Percentiles rank a stretch among this genome's conserved stretches.
These are phyloP conservation scores for Neolamprologus toae DNA, from an alignment of 2,113 vertebrate species.

Conservation along the genomic window DNA sequence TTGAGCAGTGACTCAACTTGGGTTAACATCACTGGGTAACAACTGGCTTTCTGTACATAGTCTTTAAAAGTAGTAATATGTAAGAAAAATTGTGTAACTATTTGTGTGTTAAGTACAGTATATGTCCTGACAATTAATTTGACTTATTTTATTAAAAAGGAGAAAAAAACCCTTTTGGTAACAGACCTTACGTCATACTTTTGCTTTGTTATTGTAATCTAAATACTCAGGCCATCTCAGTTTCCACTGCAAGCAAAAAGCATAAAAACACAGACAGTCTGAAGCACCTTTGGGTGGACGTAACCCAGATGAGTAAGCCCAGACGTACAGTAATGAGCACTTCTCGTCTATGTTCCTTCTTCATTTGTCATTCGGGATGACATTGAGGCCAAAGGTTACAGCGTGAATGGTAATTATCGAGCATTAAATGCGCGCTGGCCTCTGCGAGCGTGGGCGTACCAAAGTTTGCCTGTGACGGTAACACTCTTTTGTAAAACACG, in stretches of 20 bases:
- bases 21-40: neutral
- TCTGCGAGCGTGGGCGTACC: neutral
- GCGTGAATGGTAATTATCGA: slow-evolving; percentile 33
- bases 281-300: neutral
- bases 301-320: neutral
- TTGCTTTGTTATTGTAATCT: neutral
- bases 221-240: neutral
- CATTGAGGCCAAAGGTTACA: slow-evolving; percentile 37
- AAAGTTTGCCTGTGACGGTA: neutral
- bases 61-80: neutral
- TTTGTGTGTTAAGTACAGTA: neutral
- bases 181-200: neutral
- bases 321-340: slow-evolving; percentile 46
- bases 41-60: neutral
- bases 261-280: neutral
- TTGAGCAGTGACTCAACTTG: neutral
- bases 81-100: neutral
- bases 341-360: slow-evolving; percentile 13
- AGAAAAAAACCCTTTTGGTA: no score
- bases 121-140: neutral
- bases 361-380: slow-evolving; percentile 38
- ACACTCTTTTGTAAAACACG: slow-evolving; percentile 9
- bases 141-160: neutral
- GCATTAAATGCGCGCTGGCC: slow-evolving; percentile 22
- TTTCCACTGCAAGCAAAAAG: neutral